Conservation (phyloP, 1,140 invertebrate genomes). For the Asobara japonica region DNA sequence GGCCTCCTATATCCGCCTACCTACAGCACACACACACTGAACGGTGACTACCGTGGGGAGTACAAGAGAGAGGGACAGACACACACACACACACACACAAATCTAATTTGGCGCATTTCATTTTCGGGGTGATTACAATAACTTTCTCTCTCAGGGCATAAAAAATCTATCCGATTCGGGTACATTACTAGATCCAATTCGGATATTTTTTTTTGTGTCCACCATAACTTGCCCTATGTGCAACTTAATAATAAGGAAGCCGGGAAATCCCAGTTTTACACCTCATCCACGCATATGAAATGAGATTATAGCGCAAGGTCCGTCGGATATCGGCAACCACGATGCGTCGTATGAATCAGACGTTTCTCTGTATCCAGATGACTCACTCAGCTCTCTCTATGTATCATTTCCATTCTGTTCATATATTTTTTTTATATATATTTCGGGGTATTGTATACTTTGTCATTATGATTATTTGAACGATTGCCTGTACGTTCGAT, state of each 20-base stretch:
- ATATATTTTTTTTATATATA: slow-evolving; percentile 37
- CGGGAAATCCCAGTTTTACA: background rate
- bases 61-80: too few species aligned
- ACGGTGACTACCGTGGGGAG: too few species aligned
- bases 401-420: slow-evolving; percentile 22
- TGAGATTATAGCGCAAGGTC: background rate
- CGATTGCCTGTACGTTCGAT: background rate
- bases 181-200: too few species aligned
- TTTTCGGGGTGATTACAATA: too few species aligned
- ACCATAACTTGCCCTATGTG: background rate
- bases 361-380: slow-evolving; percentile 23
- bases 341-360: slow-evolving; percentile 30
- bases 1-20: too few species aligned
- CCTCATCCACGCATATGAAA: background rate
- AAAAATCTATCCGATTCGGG: too few species aligned
- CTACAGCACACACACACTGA: too few species aligned
- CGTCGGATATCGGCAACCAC: slow-evolving; percentile 1
- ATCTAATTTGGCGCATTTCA: too few species aligned
- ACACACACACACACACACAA: too few species aligned
- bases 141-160: too few species aligned
- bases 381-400: slow-evolving; percentile 30
- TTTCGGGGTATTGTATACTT: slow-evolving; percentile 11
- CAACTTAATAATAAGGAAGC: background rate
- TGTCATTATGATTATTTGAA: slow-evolving; percentile 7
- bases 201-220: too few species aligned